These are phyloP conservation scores for Megaceryle maxima DNA, from an alignment of 2,113 vertebrate genomes.

Conservation along the genomic window DNA sequence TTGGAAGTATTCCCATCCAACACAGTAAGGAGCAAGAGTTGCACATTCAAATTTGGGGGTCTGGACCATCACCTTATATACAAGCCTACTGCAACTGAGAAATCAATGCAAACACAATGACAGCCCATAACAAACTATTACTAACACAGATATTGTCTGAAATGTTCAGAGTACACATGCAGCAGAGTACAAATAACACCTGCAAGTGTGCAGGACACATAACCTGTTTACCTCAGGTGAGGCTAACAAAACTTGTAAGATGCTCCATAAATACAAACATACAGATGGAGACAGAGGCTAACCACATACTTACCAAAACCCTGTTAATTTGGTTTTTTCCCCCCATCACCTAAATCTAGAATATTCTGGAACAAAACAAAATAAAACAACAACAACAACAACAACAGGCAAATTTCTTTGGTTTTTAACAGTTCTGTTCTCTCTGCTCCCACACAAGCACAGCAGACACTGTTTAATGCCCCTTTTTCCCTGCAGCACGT, in stretches of 20 bases:
- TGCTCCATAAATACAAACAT: not conserved
- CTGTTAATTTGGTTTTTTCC: not conserved
- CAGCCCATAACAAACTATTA: not conserved
- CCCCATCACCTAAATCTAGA: not conserved
- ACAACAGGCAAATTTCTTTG: not conserved
- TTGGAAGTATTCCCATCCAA: not conserved
- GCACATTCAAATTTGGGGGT: not conserved
- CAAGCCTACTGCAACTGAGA: not conserved
- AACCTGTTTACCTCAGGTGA: not conserved
- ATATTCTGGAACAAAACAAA: not conserved
- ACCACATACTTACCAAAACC: not conserved
- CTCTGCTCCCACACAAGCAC: not conserved
- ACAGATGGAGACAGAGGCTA: not conserved
- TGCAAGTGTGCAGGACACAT: not conserved
- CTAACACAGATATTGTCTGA: not conserved
- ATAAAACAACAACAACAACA: too few species aligned
- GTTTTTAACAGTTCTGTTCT: not conserved
- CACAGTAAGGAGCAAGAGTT: not conserved
- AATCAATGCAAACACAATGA: not conserved
- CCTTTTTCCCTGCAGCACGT: not conserved
- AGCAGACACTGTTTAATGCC: not conserved
- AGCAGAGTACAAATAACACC: not conserved
- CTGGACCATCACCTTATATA: not conserved
- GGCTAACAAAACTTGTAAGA: not conserved
- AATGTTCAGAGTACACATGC: rapidly evolving